Evolutionary conservation across 2,888 invertebrate species (phyloP), one percentile per base, ranked within the genome.

Genomic region (Himalopsyche tibetana): DNA sequence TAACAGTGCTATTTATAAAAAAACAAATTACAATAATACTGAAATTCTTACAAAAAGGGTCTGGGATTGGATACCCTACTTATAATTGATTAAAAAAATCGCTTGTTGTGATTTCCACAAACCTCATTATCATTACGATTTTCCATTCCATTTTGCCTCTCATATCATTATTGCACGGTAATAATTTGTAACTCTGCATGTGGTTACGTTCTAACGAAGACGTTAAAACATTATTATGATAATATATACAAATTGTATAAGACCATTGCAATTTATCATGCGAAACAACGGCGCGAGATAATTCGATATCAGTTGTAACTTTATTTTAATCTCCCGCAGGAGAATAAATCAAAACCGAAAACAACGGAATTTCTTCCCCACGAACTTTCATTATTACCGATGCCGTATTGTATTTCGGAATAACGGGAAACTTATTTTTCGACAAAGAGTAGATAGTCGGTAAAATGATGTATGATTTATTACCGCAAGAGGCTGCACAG

Each of bases 271-370:
- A 74, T 74, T 74, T 74, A 74, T 74, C 74, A 36, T 36, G 74
- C 74, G 19, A 74, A 74, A 74, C 74, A 74, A 74, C 74, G 36
- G 19, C 36, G 74, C 74, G 36, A 74, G 74, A 74, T 74, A 74
- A 74, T 36, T 74, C 74, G 74, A 74, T 74, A 74, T 74, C 74
- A 51, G 51, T 12, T 74, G 74, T 74, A 74, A 74, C 74, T 74
- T 74, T 74, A 74, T 74, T 74, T 74, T 74, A 74, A 74, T 74
- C 74, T 74, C 11, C 74, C 36, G 36, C 74, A 36, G 36, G 74
- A 74, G 15, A 74, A 74, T 74, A 74, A 74, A 74, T 74, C 74
- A 74, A 74, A 74, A 74, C 36, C 36, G 74, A 74, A 74, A 74
- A 74, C 74, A 74, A 74, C 74, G 74, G 74, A 12, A 36, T 36